Base-by-base conservation (phyloP, 1,140 invertebrate species). In the Penaeus chinensis region DNA sequence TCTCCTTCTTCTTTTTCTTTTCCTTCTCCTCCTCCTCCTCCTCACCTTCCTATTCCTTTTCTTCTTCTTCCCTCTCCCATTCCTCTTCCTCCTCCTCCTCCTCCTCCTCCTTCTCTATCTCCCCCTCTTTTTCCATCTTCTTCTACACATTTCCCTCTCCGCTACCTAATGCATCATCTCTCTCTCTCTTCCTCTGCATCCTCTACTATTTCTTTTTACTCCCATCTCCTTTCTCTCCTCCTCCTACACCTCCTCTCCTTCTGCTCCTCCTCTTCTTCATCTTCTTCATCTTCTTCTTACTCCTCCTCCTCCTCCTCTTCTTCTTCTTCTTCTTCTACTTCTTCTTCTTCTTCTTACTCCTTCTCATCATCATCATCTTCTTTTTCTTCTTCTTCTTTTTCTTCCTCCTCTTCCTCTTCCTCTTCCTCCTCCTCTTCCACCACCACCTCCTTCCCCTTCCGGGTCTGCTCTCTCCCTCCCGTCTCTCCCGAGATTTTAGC, bases 401-500 rank as follows among this genome's bases (percentile, higher is more conserved):
- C 24, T 76, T 76, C 42, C 7, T 76, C 27, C 27, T 27, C 13
- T 13, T 27, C 13, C 27, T 27, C 11, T 10, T 5, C 47, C 7
- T 47, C 11, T 4, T 4, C 47, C 22, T 77, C 27, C 22, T 42
- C 27, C 42, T 1, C 42, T 4, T 16, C 4, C 74, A 8, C 27
- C 42, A 4, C 19, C 42, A 8, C 3, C 74, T 8, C 20, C 22
- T 42, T 7, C 65, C 10, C 10, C 7, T 8, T 13, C 8, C 27
- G 16, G 66, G 66, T 0, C 66, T n/a, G n/a, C 13, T 11, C 10
- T 61, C 66, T 60, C 13, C 3, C 10, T 61, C 66, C 32, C 60
- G 27, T 4, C 24, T 60, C 54, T 77, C 85, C 27, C 65, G 74
- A 85, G 76, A 80, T 85, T 79, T 85, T 79, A 85, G 77, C 84